Conservation (phyloP, 2,797 vertebrate species). For the Scleropages formosus region DNA sequence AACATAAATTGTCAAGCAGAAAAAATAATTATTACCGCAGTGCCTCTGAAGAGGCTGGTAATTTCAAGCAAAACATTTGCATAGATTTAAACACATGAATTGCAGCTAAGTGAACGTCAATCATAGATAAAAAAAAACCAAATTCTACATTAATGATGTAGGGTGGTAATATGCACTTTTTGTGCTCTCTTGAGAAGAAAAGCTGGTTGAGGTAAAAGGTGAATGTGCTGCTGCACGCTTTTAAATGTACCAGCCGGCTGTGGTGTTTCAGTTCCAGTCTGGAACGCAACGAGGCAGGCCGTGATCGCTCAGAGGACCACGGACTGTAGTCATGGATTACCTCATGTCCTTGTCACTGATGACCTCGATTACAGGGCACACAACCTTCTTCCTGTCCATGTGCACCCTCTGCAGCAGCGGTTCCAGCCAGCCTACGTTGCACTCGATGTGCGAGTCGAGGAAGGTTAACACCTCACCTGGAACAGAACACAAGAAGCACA, state of each 20-base stretch:
- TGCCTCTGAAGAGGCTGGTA: slow-evolving; percentile 1
- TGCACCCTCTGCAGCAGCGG: slow-evolving; percentile 87
- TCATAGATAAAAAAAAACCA: no score
- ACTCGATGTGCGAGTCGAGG: slow-evolving; percentile 94
- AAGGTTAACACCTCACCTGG: slow-evolving; percentile 90
- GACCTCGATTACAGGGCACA: slow-evolving; percentile 95
- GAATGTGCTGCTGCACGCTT: no score
- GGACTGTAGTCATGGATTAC: slow-evolving; percentile 55
- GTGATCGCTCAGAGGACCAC: background rate
- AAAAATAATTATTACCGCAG: background rate
- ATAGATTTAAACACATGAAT: background rate
- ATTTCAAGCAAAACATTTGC: slow-evolving; percentile 8
- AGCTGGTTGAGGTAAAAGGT: no score
- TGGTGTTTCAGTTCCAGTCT: no score
- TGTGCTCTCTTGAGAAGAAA: no score
- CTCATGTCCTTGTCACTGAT: slow-evolving; percentile 96
- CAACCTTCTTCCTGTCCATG: slow-evolving; percentile 79
- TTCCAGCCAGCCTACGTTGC: slow-evolving; percentile 96
- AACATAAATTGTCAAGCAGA: background rate
- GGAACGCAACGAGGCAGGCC: no score
- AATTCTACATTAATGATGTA: no score
- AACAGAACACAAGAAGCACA: slow-evolving; percentile 9
- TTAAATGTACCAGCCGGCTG: no score
- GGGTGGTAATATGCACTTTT: no score
- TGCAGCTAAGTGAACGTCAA: background rate